phyloP scores from a whole-genome alignment of 2,888 invertebrate genomes.

The Phrixothrix hirtus region DNA sequence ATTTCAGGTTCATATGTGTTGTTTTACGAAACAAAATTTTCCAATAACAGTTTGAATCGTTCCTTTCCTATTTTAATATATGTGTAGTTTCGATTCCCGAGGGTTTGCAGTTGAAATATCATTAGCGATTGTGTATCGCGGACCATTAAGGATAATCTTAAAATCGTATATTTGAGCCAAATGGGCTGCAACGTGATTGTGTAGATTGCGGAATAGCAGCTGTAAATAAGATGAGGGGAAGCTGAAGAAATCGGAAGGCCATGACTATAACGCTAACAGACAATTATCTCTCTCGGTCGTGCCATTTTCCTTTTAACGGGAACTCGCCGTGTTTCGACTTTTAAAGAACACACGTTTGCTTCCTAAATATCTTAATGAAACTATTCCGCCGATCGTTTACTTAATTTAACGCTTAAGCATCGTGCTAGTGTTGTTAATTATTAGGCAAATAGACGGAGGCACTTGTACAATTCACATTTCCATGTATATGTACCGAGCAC shows the following conservation, averaged over 20 bases:
- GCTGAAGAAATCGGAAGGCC: constrained; percentile 38
- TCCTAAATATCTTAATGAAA: neutral
- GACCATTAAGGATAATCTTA: constrained; percentile 44
- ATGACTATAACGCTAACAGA: constrained; percentile 43
- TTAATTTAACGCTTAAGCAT: neutral
- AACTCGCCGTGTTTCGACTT: constrained; percentile 15
- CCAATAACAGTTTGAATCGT: neutral
- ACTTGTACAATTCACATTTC: neutral
- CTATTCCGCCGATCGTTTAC: neutral
- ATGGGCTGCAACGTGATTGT: constrained; percentile 39
- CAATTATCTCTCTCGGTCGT: constrained; percentile 41
- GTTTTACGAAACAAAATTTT: neutral
- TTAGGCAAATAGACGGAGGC: neutral
- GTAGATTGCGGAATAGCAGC: constrained; percentile 36
- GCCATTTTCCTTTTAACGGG: constrained; percentile 15
- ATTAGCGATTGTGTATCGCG: constrained; percentile 43
- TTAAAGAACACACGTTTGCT: constrained; percentile 11
- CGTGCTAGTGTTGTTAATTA: neutral
- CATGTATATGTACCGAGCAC: too few species aligned
- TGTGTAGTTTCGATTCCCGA: constrained; percentile 12
- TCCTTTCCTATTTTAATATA: too few species aligned
- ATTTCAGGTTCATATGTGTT: neutral
- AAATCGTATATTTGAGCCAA: constrained; percentile 40
- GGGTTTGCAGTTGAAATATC: constrained; percentile 39
- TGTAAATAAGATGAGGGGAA: constrained; percentile 37